Percentiles rank a stretch among this genome's conserved stretches.
Evolutionary conservation across 2,888 invertebrate species (phyloP).

Genomic region (Ferrisia virgata): DNA sequence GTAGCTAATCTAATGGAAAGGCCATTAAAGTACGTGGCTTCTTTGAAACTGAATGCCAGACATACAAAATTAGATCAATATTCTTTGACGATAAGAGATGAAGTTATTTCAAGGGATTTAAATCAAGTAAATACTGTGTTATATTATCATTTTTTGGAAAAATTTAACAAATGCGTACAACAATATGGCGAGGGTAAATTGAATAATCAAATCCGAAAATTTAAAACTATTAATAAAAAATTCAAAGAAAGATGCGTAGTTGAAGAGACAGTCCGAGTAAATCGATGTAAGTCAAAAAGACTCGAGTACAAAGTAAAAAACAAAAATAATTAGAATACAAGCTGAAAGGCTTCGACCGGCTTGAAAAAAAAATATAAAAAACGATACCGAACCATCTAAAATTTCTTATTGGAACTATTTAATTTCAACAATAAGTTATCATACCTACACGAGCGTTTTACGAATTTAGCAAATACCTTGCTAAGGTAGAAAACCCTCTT

Average conservation of each 20-base stretch:
- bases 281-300: too few species aligned
- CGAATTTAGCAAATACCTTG: too few species aligned
- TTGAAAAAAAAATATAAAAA: too few species aligned
- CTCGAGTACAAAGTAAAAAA: too few species aligned
- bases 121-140: not conserved
- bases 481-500: too few species aligned
- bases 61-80: not conserved
- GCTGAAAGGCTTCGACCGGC: too few species aligned
- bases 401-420: too few species aligned
- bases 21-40: conserved; percentile 49
- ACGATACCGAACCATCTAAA: too few species aligned
- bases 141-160: conserved; percentile 1
- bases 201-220: not conserved
- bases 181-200: not conserved
- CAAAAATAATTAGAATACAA: too few species aligned
- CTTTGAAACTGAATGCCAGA: not conserved
- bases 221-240: not conserved
- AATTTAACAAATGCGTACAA: not conserved
- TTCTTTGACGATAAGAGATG: not conserved
- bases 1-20: conserved; percentile 50
- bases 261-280: too few species aligned
- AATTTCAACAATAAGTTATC: too few species aligned
- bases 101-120: not conserved
- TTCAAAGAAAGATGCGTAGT: not conserved
- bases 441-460: too few species aligned